These are phyloP conservation scores for Rhopilema esculentum DNA, from an alignment of 30 jellyfish, hydroid and myxozoan genomes.

Conservation along the genomic window DNA sequence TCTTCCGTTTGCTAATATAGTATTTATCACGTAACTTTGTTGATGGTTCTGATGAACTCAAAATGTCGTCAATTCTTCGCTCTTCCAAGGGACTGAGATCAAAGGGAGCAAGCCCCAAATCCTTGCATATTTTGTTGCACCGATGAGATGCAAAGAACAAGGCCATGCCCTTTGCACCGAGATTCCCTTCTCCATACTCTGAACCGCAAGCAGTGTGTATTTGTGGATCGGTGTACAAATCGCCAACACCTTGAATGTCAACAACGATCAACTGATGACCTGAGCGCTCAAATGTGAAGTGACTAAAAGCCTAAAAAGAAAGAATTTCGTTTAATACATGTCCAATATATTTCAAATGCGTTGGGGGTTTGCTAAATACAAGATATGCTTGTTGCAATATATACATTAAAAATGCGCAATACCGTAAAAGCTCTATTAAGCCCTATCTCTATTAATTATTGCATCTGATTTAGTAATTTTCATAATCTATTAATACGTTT, in stretches of 20 bases:
- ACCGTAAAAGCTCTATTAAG: no score
- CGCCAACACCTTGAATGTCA: slow-evolving; percentile 99
- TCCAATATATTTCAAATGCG: no score
- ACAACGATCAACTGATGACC: slow-evolving; percentile 98
- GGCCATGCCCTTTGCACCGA: slow-evolving; percentile 99
- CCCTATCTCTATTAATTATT: no score
- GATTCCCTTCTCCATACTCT: slow-evolving; percentile 98
- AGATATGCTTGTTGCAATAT: no score
- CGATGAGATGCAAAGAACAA: slow-evolving; percentile 93
- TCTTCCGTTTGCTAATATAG: slow-evolving; percentile 49
- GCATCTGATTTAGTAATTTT: no score
- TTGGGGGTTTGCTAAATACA: no score
- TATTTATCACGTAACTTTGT: slow-evolving; percentile 62
- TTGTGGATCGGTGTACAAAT: slow-evolving; percentile 98
- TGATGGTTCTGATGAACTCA: slow-evolving; percentile 75
- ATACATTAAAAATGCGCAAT: no score
- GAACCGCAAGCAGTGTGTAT: slow-evolving; percentile 93
- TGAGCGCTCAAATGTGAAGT: slow-evolving; percentile 96
- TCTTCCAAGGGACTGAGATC: slow-evolving; percentile 84
- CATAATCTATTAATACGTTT: no score
- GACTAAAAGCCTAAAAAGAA: slow-evolving; percentile 98
- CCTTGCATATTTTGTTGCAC: slow-evolving; percentile 90
- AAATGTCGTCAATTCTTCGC: slow-evolving; percentile 69
- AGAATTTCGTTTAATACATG: no score
- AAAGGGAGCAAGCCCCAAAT: slow-evolving; percentile 77